Percentiles rank a stretch among this genome's conserved stretches.
phyloP scores from a whole-genome alignment of 2,888 invertebrate species.

The Ernsta delagoae region DNA sequence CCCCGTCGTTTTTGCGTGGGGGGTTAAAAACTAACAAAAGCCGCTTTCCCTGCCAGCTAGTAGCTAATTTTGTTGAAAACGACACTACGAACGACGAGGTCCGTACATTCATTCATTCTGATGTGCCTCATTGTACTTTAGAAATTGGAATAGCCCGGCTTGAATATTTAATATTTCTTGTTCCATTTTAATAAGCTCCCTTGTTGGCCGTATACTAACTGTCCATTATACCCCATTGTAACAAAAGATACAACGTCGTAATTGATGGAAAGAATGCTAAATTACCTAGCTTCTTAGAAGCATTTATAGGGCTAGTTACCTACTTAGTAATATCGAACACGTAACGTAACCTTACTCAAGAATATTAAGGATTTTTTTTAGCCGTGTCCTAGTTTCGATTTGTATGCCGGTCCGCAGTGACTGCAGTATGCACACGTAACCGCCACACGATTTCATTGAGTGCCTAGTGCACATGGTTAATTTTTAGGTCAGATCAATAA shows the following conservation, averaged over 20 bases:
- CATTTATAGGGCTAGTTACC: too few relatives aligned
- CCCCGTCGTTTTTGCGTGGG: too few relatives aligned
- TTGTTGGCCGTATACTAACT: neutral
- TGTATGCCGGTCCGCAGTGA: constrained; percentile 12
- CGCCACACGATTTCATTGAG: constrained; percentile 16
- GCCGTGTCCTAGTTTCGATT: constrained; percentile 26
- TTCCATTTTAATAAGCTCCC: neutral
- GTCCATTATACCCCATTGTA: neutral
- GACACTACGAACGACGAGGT: neutral
- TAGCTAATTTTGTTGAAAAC: too few relatives aligned
- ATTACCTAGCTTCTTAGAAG: neutral
- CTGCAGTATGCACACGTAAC: constrained; percentile 35
- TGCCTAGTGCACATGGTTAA: constrained; percentile 29
- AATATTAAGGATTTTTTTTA: constrained; percentile 1
- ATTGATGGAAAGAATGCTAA: neutral
- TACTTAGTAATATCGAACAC: too few relatives aligned
- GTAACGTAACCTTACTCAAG: too few relatives aligned
- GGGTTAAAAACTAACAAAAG: too few relatives aligned
- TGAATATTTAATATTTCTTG: neutral
- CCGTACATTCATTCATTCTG: neutral
- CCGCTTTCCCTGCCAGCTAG: too few relatives aligned
- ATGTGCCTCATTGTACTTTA: constrained; percentile 1
- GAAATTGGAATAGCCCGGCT: constrained; percentile 2
- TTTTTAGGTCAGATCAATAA: constrained; percentile 37
- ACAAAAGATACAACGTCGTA: neutral